A percentile compares a stretch with the other conserved stretches of the same genome.
Evolutionary conservation across 2,888 invertebrate species (phyloP).

Genomic region (Polyommatus icarus): DNA sequence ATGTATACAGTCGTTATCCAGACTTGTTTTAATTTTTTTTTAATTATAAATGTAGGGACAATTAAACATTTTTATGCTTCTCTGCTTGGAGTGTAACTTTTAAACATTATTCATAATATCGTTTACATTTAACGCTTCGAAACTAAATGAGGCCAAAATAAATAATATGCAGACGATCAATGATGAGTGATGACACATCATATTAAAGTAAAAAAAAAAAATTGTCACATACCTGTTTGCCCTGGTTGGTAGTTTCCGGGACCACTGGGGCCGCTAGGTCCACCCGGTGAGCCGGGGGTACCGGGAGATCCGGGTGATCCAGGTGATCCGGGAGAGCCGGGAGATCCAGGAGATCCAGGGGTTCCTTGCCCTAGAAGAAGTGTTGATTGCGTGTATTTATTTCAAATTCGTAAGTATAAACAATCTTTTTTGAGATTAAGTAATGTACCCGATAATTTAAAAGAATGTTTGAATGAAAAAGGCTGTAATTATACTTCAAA

Average conservation of each 20-base stretch:
- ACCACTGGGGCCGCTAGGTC: conserved; percentile 27
- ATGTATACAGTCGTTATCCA: no score
- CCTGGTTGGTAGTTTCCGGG: conserved; percentile 39
- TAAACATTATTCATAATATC: no score
- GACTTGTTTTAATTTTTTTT: no score
- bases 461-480: no score
- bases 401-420: neutral
- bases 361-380: conserved; percentile 50
- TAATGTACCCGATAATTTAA: no score
- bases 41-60: no score
- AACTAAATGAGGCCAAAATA: no score
- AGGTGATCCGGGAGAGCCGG: conserved; percentile 46
- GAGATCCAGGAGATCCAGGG: conserved; percentile 41
- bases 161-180: no score
- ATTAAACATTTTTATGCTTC: no score
- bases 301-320: conserved; percentile 47
- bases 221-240: conserved; percentile 38
- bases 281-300: conserved; percentile 38
- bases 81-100: no score
- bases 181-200: neutral
- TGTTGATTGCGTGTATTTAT: neutral
- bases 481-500: no score
- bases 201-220: neutral
- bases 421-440: neutral
- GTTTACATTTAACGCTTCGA: no score